A percentile compares a stretch with the other conserved stretches of the same genome.
Conservation (phyloP, 2,113 vertebrate species). For the Megaceryle maxima region DNA sequence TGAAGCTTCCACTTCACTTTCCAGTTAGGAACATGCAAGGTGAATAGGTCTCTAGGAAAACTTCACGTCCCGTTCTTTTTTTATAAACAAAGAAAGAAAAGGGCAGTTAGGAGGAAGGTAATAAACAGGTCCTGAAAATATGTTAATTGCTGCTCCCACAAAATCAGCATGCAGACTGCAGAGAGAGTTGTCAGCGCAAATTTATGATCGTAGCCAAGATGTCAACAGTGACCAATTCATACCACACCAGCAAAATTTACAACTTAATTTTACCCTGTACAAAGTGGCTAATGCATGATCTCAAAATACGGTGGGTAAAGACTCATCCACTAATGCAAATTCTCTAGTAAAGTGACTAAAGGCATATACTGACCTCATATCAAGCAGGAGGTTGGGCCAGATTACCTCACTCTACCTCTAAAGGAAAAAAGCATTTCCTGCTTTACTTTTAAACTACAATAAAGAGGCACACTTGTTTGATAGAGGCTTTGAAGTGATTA, state of each 20-base stretch:
- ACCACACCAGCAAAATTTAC: not conserved
- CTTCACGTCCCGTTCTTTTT: not conserved
- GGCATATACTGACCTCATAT: not conserved
- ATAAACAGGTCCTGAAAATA: not conserved
- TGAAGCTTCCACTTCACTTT: not conserved
- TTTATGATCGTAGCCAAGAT: not conserved
- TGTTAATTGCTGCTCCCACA: not conserved
- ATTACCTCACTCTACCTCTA: not conserved
- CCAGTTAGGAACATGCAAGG: not conserved
- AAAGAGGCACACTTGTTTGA: not conserved
- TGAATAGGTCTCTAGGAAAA: not conserved
- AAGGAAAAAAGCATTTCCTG: not conserved
- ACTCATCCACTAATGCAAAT: not conserved
- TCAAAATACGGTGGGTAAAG: not conserved
- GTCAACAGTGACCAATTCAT: not conserved
- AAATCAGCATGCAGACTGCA: not conserved
- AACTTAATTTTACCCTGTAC: not conserved
- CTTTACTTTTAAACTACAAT: not conserved
- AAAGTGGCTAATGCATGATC: not conserved
- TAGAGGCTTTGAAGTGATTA: slow-evolving; percentile 17
- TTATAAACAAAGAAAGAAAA: not conserved
- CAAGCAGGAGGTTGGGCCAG: not conserved
- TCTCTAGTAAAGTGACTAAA: not conserved
- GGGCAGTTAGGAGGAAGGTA: not conserved
- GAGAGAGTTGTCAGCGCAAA: not conserved